Percentiles rank a stretch among this genome's conserved stretches.
These are phyloP conservation scores for Zaprionus vittiger DNA, from an alignment of 1,140 invertebrate genomes.

Conservation along the genomic window DNA sequence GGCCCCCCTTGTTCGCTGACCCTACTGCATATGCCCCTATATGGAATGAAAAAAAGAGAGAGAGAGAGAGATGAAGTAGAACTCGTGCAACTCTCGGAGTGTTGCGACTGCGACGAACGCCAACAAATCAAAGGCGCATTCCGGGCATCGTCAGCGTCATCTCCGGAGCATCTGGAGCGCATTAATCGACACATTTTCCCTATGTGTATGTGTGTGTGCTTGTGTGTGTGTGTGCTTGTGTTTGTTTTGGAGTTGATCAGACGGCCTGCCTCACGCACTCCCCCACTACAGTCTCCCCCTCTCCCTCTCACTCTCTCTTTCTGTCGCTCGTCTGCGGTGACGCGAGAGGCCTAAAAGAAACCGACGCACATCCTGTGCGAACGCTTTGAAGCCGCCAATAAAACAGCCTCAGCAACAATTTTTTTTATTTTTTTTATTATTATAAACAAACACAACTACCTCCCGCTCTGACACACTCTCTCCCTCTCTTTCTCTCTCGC, in stretches of 20 bases:
- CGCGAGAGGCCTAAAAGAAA: slow-evolving; percentile 41
- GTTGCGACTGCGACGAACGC: slow-evolving; percentile 42
- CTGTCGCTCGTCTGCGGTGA: background rate
- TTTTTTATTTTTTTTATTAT: slow-evolving; percentile 58
- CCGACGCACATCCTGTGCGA: slow-evolving; percentile 70
- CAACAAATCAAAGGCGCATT: slow-evolving; percentile 81
- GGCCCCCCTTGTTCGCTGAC: background rate
- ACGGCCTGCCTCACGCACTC: slow-evolving; percentile 16
- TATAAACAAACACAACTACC: slow-evolving; percentile 62
- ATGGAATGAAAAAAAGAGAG: slow-evolving; percentile 9
- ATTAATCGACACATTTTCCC: slow-evolving; percentile 79
- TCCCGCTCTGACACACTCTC: background rate
- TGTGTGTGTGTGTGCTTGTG: slow-evolving; percentile 4
- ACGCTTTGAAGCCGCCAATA: slow-evolving; percentile 65
- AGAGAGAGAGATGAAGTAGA: slow-evolving; percentile 14
- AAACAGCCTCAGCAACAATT: slow-evolving; percentile 41
- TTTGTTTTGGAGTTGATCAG: slow-evolving; percentile 67
- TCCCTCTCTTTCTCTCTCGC: background rate
- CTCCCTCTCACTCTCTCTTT: background rate
- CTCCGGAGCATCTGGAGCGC: slow-evolving; percentile 76
- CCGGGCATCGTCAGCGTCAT: slow-evolving; percentile 54
- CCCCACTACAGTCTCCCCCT: background rate
- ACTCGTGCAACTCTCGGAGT: slow-evolving; percentile 30
- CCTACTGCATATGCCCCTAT: slow-evolving; percentile 30
- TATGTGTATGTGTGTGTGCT: background rate